These are phyloP conservation scores for Pachyseris speciosa DNA, from an alignment of 64 coral and sea anemone species.

Conservation along the genomic window DNA sequence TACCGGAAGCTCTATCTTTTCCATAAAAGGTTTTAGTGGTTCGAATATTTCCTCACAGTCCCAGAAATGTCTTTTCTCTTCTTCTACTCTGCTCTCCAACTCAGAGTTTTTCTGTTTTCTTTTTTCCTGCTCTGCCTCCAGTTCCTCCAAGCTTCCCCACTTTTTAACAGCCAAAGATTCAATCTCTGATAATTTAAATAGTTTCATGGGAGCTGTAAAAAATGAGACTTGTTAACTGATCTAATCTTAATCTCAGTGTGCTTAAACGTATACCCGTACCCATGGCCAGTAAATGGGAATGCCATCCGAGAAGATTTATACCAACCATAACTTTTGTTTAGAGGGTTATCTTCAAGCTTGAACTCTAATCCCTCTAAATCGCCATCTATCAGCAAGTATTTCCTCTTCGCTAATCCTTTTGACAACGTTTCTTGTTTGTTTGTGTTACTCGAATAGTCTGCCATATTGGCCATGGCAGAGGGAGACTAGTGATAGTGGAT, in stretches of 20 bases:
- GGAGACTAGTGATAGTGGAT: background rate
- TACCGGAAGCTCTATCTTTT: constrained; percentile 60
- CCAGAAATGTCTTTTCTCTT: constrained; percentile 90
- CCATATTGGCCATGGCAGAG: constrained; percentile 57
- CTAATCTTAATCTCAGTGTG: too few relatives aligned
- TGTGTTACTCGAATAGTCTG: constrained; percentile 11
- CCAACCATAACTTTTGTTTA: constrained; percentile 84
- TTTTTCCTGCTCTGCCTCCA: constrained; percentile 71
- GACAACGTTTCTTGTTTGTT: constrained; percentile 4
- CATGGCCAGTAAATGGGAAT: too few relatives aligned
- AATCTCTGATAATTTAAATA: constrained; percentile 79
- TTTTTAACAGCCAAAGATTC: constrained; percentile 64
- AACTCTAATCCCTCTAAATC: constrained; percentile 76
- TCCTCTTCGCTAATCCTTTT: constrained; percentile 77
- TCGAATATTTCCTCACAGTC: constrained; percentile 74
- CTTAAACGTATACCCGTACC: too few relatives aligned
- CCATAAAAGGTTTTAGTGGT: constrained; percentile 72
- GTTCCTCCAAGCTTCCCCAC: constrained; percentile 80
- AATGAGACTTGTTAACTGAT: background rate
- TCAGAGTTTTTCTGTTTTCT: constrained; percentile 49
- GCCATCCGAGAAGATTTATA: background rate
- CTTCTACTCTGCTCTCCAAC: constrained; percentile 65
- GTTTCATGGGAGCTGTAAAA: constrained; percentile 85
- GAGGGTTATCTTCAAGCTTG: constrained; percentile 73
- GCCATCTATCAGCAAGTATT: constrained; percentile 77